Percentiles rank a stretch among this genome's conserved stretches.
Conservation (phyloP, 2,797 vertebrate species). For the Avahi laniger region DNA sequence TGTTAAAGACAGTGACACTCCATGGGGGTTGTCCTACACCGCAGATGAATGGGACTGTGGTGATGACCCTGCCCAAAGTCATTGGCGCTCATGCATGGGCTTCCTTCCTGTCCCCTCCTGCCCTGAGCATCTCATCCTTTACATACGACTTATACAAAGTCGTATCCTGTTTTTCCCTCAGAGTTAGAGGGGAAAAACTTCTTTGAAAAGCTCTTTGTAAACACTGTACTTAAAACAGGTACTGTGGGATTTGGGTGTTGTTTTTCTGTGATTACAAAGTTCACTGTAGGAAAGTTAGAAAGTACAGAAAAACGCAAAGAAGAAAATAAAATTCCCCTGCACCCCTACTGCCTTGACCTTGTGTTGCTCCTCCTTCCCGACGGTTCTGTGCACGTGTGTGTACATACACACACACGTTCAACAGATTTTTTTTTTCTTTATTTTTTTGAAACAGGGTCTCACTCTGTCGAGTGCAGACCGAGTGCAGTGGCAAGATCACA, state of each 20-base stretch:
- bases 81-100: rapidly evolving
- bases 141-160: background rate
- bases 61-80: background rate
- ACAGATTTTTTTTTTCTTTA: background rate
- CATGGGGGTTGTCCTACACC: background rate
- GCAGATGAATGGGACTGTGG: background rate
- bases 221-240: background rate
- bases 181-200: background rate
- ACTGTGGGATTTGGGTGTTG: background rate
- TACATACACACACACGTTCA: background rate
- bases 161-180: constrained; percentile 52
- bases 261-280: background rate
- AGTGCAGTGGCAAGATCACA: background rate
- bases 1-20: background rate
- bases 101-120: constrained; percentile 51
- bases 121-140: background rate
- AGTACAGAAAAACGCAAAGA: background rate
- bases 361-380: background rate
- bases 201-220: constrained; percentile 16
- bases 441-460: background rate
- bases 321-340: background rate
- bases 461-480: background rate
- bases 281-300: background rate
- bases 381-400: background rate
- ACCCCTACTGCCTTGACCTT: background rate